Conservation (phyloP, 2,113 vertebrate species). For the Cavia porcellus region DNA sequence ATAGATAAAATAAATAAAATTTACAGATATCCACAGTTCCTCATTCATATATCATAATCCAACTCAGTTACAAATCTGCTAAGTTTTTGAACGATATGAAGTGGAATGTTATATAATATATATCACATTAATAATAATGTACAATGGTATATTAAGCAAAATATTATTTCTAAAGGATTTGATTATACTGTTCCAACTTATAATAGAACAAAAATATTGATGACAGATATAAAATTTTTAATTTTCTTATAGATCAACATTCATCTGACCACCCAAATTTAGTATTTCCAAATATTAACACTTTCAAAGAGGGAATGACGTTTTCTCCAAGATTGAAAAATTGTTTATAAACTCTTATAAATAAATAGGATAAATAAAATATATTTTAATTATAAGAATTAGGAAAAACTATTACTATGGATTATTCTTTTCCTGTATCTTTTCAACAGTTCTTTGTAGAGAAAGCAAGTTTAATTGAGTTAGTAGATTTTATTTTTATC, state of each 20-base stretch:
- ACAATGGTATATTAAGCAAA: background rate
- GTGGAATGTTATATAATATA: background rate
- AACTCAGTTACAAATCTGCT: background rate
- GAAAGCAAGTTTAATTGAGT: background rate
- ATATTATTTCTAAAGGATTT: background rate
- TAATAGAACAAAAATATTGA: background rate
- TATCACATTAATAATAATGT: background rate
- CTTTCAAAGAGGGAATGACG: background rate
- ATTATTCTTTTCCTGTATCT: background rate
- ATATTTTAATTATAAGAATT: background rate
- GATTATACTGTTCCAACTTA: background rate
- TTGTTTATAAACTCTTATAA: background rate
- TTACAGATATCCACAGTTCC: background rate
- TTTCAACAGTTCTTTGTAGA: background rate
- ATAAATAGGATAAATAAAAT: background rate
- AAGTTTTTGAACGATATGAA: background rate
- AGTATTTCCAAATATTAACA: background rate
- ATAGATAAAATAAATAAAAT: background rate
- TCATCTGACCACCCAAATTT: background rate
- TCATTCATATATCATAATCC: background rate
- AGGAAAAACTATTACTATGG: background rate
- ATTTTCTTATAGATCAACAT: slow-evolving; percentile 21
- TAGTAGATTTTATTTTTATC: background rate
- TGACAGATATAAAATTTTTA: background rate
- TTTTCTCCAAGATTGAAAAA: background rate